A percentile compares a stretch with the other conserved stretches of the same genome.
Conservation (phyloP, 2,888 invertebrate species). For the Melieria crassipennis region DNA sequence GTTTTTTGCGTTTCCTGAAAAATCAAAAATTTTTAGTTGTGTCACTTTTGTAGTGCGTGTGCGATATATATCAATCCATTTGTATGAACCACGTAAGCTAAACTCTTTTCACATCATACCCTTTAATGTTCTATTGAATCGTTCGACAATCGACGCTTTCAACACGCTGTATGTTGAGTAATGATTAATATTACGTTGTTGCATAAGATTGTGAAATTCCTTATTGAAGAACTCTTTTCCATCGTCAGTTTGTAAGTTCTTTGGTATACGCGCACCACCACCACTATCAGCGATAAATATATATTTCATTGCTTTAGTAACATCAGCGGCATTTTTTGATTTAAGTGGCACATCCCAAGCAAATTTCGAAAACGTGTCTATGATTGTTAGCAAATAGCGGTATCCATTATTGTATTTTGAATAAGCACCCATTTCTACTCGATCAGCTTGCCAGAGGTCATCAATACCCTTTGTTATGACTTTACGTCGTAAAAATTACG, state of each 20-base stretch:
- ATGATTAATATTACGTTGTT: conserved; percentile 39
- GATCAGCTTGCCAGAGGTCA: too few relatives aligned
- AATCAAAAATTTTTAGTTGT: too few relatives aligned
- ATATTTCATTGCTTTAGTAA: conserved; percentile 23
- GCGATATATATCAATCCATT: conserved; percentile 46
- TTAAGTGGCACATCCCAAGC: not conserved
- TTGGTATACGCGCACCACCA: too few relatives aligned
- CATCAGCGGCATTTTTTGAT: too few relatives aligned
- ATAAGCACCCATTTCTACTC: too few relatives aligned
- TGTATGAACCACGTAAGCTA: conserved; percentile 40
- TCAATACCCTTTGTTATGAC: conserved; percentile 31
- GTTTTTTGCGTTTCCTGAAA: too few relatives aligned
- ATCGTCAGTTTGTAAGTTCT: not conserved
- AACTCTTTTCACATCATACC: conserved; percentile 45
- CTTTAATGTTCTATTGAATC: too few relatives aligned
- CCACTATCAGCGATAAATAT: conserved; percentile 26
- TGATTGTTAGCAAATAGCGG: conserved; percentile 53
- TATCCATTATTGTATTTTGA: conserved; percentile 51
- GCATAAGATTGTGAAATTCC: conserved; percentile 15
- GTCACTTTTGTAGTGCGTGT: too few relatives aligned
- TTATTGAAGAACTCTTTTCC: conserved; percentile 26
- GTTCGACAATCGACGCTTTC: not conserved
- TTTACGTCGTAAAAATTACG: conserved; percentile 24
- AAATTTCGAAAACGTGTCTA: too few relatives aligned
- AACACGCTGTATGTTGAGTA: conserved; percentile 39